A percentile compares a stretch with the other conserved stretches of the same genome.
phyloP scores from a whole-genome alignment of 1,140 invertebrate species.

The Meloidogyne exigua region DNA sequence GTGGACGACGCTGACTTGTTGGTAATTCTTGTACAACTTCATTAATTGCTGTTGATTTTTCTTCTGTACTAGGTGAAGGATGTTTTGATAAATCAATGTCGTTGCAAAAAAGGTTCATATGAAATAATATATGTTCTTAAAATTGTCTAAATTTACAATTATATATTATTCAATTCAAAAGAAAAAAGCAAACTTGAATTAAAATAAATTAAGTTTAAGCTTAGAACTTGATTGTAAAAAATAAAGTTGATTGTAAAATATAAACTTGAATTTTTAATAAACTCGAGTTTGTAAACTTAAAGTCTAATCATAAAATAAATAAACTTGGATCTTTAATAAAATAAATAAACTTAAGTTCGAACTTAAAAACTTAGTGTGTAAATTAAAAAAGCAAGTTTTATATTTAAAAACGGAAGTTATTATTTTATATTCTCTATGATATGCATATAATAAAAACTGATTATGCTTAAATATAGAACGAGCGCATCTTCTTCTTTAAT shows the following conservation, averaged over 20 bases:
- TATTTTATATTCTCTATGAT: not conserved
- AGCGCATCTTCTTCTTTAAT: not conserved
- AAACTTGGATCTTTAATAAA: not conserved
- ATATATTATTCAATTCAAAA: no score
- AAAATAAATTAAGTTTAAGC: no score
- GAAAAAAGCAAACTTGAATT: no score
- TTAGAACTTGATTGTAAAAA: not conserved
- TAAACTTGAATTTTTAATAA: not conserved
- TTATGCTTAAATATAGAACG: not conserved
- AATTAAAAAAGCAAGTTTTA: not conserved
- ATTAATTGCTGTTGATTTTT: not conserved
- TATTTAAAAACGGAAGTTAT: not conserved
- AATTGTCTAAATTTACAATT: no score
- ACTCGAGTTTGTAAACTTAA: not conserved
- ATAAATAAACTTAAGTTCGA: not conserved
- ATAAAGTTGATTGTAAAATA: not conserved
- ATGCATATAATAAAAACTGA: conserved; percentile 5
- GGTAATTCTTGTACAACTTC: no score
- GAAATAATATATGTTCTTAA: no score
- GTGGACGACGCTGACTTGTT: conserved; percentile 16
- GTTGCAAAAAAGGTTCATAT: no score
- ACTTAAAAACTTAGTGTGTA: not conserved
- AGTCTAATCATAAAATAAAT: not conserved
- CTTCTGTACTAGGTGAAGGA: no score
- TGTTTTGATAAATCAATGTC: no score